These are phyloP conservation scores for Candoia aspera DNA, from an alignment of 2,113 vertebrate genomes.

Conservation along the genomic window DNA sequence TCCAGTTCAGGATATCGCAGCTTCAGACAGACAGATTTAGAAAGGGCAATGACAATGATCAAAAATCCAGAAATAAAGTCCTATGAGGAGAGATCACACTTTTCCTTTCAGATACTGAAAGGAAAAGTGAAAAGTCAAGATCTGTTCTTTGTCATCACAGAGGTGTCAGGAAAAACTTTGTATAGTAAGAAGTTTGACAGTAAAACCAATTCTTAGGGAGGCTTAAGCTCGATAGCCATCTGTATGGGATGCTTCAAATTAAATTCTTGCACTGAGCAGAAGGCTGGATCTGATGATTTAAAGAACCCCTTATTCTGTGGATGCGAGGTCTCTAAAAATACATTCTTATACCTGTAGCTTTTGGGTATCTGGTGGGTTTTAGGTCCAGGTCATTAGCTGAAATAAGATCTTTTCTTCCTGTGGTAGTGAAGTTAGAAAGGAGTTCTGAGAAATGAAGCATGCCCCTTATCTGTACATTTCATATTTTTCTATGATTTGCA, in stretches of 20 bases:
- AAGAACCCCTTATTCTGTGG: not conserved
- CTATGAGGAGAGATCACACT: too few species aligned
- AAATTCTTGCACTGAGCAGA: not conserved
- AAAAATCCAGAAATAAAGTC: too few species aligned
- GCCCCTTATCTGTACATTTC: not conserved
- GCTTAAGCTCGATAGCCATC: not conserved
- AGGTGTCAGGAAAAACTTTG: not conserved
- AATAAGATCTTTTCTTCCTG: not conserved
- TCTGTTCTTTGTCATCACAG: too few species aligned
- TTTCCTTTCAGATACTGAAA: too few species aligned
- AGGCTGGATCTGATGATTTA: not conserved
- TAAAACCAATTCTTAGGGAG: not conserved
- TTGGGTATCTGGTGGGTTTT: not conserved
- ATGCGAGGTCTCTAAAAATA: not conserved
- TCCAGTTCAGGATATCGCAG: too few species aligned
- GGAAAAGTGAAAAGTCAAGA: too few species aligned
- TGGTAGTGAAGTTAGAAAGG: not conserved
- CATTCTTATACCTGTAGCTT: not conserved
- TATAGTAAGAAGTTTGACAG: not conserved
- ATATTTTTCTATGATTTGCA: conserved; percentile 54
- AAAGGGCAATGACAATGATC: too few species aligned
- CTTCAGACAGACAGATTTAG: too few species aligned
- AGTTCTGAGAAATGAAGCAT: not conserved
- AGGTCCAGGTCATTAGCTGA: not conserved
- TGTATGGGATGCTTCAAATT: not conserved